phyloP scores from a whole-genome alignment of 2,113 vertebrate species.

The Perognathus longimembris region DNA sequence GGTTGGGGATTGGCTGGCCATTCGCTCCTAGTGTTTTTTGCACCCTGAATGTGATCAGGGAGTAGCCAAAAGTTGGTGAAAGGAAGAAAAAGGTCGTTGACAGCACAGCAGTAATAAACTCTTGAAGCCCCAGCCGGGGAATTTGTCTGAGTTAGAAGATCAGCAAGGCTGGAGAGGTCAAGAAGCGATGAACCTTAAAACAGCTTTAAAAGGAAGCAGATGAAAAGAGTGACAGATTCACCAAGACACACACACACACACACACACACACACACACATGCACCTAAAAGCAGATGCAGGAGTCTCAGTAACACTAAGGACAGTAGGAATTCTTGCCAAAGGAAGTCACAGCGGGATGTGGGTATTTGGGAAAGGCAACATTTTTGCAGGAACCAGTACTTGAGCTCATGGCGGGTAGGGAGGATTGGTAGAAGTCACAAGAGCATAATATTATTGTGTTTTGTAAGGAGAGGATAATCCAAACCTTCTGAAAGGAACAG shows the following conservation, averaged over 20 bases:
- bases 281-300: neutral
- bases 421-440: neutral
- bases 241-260: constrained; percentile 19
- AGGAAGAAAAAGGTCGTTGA: constrained; percentile 22
- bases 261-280: no score
- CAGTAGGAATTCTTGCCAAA: neutral
- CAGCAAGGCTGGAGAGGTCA: constrained; percentile 43
- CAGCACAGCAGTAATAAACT: constrained; percentile 49
- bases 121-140: constrained; percentile 35
- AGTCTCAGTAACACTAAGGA: neutral
- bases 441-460: neutral
- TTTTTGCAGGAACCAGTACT: neutral
- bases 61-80: constrained; percentile 59
- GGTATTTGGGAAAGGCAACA: neutral
- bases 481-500: neutral
- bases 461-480: neutral
- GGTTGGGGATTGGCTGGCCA: neutral
- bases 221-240: constrained; percentile 45
- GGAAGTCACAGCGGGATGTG: neutral
- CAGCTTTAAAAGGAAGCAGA: constrained; percentile 66
- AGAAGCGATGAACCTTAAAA: constrained; percentile 70
- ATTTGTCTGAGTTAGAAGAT: constrained; percentile 15
- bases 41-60: constrained; percentile 31
- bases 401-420: neutral
- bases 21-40: constrained; percentile 51